Conservation (phyloP, 2,888 invertebrate genomes). For the Scaptomyza tumidula region DNA sequence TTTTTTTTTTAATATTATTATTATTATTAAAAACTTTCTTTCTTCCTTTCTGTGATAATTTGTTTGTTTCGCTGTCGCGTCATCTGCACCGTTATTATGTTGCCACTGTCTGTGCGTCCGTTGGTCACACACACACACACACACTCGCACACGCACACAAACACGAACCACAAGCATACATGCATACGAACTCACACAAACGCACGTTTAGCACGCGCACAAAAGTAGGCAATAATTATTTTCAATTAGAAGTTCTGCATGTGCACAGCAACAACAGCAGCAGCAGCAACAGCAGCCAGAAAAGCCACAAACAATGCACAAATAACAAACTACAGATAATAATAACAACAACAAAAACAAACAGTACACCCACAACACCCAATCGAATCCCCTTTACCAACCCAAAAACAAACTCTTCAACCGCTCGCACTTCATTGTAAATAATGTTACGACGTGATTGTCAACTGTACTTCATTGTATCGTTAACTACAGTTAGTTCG, state of each 20-base stretch:
- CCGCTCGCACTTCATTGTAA: slow-evolving; percentile 68
- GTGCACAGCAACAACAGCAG: slow-evolving; percentile 44
- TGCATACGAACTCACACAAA: slow-evolving; percentile 20
- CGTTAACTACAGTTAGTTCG: slow-evolving; percentile 53
- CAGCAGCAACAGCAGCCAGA: slow-evolving; percentile 21
- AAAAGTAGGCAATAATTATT: slow-evolving; percentile 55
- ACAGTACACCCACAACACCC: slow-evolving; percentile 21
- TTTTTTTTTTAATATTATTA: neutral
- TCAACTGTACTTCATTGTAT: slow-evolving; percentile 40
- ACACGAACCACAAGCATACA: slow-evolving; percentile 21
- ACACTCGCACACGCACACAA: slow-evolving; percentile 21
- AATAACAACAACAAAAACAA: slow-evolving; percentile 18
- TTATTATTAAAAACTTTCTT: slow-evolving; percentile 33
- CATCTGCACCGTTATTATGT: slow-evolving; percentile 41
- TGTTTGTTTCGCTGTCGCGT: slow-evolving; percentile 69
- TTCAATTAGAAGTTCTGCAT: slow-evolving; percentile 57
- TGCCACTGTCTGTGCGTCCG: slow-evolving; percentile 51
- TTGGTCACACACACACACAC: slow-evolving; percentile 34
- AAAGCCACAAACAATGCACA: slow-evolving; percentile 9
- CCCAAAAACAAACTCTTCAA: slow-evolving; percentile 10
- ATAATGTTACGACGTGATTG: slow-evolving; percentile 57
- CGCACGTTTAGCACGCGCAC: slow-evolving; percentile 53
- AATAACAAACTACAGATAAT: slow-evolving; percentile 2
- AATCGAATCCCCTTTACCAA: slow-evolving; percentile 4
- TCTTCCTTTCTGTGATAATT: slow-evolving; percentile 59